Evolutionary conservation across 2,113 vertebrate species (phyloP), one percentile per base, ranked within the genome.

Genomic region (Ascaphus truei): DNA sequence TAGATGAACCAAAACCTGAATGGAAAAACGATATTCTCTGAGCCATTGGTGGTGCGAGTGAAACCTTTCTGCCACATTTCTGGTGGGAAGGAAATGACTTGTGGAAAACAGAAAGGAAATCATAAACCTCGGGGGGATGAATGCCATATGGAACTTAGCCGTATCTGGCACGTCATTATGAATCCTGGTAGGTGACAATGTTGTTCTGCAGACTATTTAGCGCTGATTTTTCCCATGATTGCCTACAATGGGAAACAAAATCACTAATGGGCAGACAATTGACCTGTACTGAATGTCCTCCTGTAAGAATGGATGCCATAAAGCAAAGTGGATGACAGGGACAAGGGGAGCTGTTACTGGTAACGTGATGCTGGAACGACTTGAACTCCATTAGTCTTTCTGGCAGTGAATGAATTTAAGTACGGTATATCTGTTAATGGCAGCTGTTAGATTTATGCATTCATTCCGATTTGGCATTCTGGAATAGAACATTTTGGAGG

Each of bases 401-500:
- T 68, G 65, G 22, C 56, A 60, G 16, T 13, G 45, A 37, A 22
- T 50, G 20, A 59, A 48, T 29, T 31, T 10, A 34, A 47, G 41
- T 27, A 16, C 25, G 26, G 41, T 68, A 34, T 50, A 59, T 68
- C 43, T 58, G 18, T 27, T 58, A 68, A 45, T 68, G 65, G 65
- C 52, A 58, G 65, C 65, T 68, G 66, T 37, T 59, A 27, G 30
- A 68, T 47, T 58, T 48, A 68, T 59, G 45, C 45, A 30, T 41
- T 60, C 47, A 61, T 71, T 68, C 23, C 22, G 15, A 59, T 59
- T 59, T 59, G 53, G 43, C 55, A 50, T 47, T 50, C 43, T 36
- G 43, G 36, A 71, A 27, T 22, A 50, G 16, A 29, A 61, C 56
- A 61, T 31, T 61, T 39, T 51, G 67, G 6, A 41, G 22, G 47